Conservation (phyloP, 2,113 vertebrate genomes). For the Odocoileus hemionus region DNA sequence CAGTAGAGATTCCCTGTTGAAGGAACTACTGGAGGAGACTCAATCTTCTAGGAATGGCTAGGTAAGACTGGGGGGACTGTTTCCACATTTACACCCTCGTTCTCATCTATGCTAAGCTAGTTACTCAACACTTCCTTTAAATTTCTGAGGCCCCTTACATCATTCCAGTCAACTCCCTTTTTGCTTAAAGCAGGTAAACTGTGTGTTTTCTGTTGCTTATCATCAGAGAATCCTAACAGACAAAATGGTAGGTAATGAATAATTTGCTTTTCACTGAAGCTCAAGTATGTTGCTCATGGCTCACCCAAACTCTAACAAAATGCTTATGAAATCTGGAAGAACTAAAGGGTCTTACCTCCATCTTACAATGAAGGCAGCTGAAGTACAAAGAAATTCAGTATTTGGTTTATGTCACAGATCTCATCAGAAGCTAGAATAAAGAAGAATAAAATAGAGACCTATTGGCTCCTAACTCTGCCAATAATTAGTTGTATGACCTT, state of each 20-base stretch:
- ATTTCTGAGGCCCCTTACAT: neutral
- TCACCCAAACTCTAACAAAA: neutral
- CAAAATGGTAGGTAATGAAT: neutral
- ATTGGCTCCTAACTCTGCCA: neutral
- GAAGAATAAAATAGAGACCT: neutral
- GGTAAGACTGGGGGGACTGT: accelerated
- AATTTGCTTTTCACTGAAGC: neutral
- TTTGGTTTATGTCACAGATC: neutral
- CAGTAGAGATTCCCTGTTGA: neutral
- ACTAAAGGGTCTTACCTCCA: neutral
- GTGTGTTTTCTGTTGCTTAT: neutral
- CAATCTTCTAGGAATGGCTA: neutral
- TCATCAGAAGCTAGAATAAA: neutral
- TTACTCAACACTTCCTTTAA: neutral
- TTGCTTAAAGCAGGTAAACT: neutral
- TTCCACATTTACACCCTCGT: neutral
- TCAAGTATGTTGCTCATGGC: neutral
- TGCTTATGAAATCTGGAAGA: neutral
- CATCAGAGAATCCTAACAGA: neutral
- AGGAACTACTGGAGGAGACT: neutral
- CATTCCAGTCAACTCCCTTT: neutral
- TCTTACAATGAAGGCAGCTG: neutral
- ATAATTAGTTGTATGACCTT: neutral
- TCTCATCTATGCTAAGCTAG: neutral
- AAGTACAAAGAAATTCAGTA: neutral